phyloP scores from a whole-genome alignment of 2,888 invertebrate genomes.

The Drosophila melanosoma region DNA sequence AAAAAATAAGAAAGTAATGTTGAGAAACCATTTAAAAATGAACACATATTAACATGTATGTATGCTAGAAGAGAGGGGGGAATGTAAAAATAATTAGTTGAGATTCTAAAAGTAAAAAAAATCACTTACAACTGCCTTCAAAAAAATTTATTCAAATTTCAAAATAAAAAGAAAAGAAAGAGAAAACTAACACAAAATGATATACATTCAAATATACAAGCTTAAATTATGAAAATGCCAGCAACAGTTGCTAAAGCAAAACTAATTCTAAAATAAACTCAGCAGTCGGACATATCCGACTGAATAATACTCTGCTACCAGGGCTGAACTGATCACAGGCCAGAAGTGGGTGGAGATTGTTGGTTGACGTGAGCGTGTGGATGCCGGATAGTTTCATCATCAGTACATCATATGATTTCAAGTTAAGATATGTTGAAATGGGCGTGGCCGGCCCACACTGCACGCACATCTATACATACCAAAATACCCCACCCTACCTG shows the following conservation, averaged over 20 bases:
- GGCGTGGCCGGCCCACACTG: neutral
- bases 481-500: neutral
- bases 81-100: constrained; percentile 27
- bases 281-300: constrained; percentile 1
- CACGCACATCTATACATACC: neutral
- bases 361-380: neutral
- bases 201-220: constrained; percentile 25
- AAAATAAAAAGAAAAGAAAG: constrained; percentile 16
- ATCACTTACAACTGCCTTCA: constrained; percentile 69
- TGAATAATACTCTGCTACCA: constrained; percentile 3
- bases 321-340: neutral
- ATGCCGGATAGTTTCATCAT: neutral
- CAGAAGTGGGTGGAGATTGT: neutral
- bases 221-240: constrained; percentile 13
- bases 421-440: neutral
- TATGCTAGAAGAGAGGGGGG: constrained; percentile 8
- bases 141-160: constrained; percentile 31
- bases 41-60: constrained; percentile 27
- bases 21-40: constrained; percentile 11
- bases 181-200: constrained; percentile 7
- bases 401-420: neutral
- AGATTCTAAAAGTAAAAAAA: constrained; percentile 44
- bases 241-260: constrained; percentile 12
- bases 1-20: constrained; percentile 3
- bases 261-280: neutral